Evolutionary conservation across 1,140 invertebrate species (phyloP), one percentile per base, ranked within the genome.

Genomic region (Hormaphis cornu): DNA sequence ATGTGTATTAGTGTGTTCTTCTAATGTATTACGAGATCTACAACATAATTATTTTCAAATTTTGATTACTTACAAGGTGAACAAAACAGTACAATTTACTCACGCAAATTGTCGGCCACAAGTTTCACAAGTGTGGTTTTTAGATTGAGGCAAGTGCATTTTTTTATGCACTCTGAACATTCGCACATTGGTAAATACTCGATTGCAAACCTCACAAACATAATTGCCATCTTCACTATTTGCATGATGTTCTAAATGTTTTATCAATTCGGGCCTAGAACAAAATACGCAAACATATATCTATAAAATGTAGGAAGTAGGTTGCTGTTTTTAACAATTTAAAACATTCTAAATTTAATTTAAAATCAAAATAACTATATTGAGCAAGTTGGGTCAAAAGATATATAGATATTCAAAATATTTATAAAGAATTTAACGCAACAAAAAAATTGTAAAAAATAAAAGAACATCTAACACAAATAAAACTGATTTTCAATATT

Each of bases 1-100:
- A 74, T 89, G 88, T 1, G 81, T 83, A 75, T 89, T 88, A 54
- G 82, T 83, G 72, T 90, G 88, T 75, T 88, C 88, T 37, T 84
- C 81, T 10, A 89, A 77, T 63, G 88, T 76, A 74, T 85, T 84
- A 42, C 83, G 82, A 0, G 85, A 87, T 71, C 83, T 86, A 73
- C 6, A 78, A 74, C 72, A 69, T 73, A 71, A 73, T 37, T 61
- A 56, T 37, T 22, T 22, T 56, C n/a, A 33, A 28, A 53, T 10
- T 52, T 20, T 0, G 2, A 35, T 42, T 24, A 9, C 9, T 24
- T 1, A 6, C 35, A 58, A 59, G n/a, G 20, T 26, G 22, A 42
- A 30, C 12, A 50, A 24, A 33, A 22, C n/a, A 37, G 18, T 44
- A 16, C 28, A 28, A 2, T 40, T 18, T 35, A 58, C 72, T 69